Conservation (phyloP, 2,797 vertebrate genomes). For the Phaenicophaeus curvirostris region DNA sequence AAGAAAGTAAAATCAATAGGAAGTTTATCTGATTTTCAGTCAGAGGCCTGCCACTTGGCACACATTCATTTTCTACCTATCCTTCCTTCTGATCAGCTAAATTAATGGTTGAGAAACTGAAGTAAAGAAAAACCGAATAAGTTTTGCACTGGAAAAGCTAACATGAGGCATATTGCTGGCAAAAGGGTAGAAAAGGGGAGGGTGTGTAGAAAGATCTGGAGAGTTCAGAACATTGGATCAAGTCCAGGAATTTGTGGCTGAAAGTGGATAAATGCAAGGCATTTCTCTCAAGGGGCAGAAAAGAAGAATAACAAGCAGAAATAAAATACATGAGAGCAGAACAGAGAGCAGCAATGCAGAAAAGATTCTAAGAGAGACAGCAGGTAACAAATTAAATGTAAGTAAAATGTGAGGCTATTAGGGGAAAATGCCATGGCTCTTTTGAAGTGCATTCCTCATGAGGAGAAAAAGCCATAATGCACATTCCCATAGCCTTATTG, state of each 20-base stretch:
- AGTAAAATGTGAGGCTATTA: constrained; percentile 32
- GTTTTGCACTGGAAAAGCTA: neutral
- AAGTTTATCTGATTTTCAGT: constrained; percentile 7
- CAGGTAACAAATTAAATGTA: constrained; percentile 43
- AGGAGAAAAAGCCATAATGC: neutral
- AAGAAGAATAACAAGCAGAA: constrained; percentile 13
- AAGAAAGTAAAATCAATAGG: neutral
- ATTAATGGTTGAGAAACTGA: neutral
- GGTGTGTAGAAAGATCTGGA: neutral
- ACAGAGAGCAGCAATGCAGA: constrained; percentile 31
- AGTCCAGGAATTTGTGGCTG: constrained; percentile 5
- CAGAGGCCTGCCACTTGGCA: neutral
- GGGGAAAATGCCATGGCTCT: neutral
- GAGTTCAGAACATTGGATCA: neutral
- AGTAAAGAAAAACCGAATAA: neutral
- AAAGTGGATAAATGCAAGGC: neutral
- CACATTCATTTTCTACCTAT: neutral
- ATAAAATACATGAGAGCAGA: constrained; percentile 14
- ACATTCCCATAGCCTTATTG: neutral
- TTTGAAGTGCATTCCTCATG: neutral
- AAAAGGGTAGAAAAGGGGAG: neutral
- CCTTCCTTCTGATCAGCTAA: neutral
- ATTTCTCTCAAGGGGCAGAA: neutral
- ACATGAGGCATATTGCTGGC: neutral
- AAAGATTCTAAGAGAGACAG: neutral